Base-by-base conservation (phyloP, 2,797 vertebrate genomes). In the Cynodonichthys magdalenae region DNA sequence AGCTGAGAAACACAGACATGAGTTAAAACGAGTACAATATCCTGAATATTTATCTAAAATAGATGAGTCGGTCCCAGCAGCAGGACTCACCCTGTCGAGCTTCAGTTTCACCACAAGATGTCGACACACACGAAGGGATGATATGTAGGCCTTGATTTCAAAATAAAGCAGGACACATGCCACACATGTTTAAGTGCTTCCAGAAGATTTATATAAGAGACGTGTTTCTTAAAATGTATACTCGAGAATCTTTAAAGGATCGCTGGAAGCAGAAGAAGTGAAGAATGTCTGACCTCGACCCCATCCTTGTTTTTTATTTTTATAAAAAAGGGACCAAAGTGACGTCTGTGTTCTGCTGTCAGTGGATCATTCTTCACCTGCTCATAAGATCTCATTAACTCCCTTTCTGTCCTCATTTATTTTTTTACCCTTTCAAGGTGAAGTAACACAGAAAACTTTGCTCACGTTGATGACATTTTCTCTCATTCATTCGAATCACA, bases 331-430 rank as follows among this genome's bases (percentile, higher is more conserved):
- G 67, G 69, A 63, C 64, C 68, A 69, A 68, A 65, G 49, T 62
- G 73, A 72, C 64, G 27, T 74, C 74, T 71, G 68, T 34, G 49
- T 58, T 72, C 79, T 79, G 71, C 73, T 74, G 60, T 82, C 67
- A 66, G 74, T 53, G 49, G 20, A 80, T 88, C 88, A 63, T 31
- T 89, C 83, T 47, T 77, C 77, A 75, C 83, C 59, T 73, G 73
- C 74, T 87, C 77, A 82, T 89, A 66, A 65, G 41, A 63, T 31
- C 61, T 69, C 71, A 72, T 51, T 68, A 42, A 51, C 74, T 54
- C 47, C 63, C 63, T 53, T 70, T 70, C 60, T 59, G 39, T 55
- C 47, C 50, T 59, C 59, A 8, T 46, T 56, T 49, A 45, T 42
- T 20, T 59, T 50, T 67, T 19, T 54, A 29, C 62, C 69, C 46